Conservation (phyloP, 2,113 vertebrate species). For the Erythrolamprus reginae region DNA sequence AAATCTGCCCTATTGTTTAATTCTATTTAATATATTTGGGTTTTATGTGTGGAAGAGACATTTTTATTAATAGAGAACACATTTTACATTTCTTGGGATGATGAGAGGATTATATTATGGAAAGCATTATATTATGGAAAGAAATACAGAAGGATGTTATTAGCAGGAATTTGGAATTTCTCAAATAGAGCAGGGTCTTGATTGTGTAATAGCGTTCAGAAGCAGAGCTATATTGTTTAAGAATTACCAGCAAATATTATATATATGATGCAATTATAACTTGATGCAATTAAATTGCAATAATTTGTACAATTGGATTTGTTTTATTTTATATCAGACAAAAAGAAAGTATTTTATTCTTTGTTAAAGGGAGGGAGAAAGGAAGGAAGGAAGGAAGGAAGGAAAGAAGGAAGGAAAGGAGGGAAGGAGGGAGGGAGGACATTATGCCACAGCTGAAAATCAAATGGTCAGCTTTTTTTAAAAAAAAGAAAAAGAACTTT, state of each 20-base stretch:
- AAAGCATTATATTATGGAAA: not conserved
- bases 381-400: not conserved
- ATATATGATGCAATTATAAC: not conserved
- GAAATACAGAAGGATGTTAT: not conserved
- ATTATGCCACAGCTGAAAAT: not conserved
- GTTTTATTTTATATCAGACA: not conserved
- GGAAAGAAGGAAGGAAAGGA: not conserved
- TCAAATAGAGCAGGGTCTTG: not conserved
- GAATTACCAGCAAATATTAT: not conserved
- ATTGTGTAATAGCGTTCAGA: not conserved
- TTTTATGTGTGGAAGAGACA: not conserved
- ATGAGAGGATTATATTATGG: not conserved
- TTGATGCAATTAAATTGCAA: not conserved
- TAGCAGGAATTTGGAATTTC: not conserved
- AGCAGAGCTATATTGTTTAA: not conserved
- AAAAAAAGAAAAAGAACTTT: not conserved
- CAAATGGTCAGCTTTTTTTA: not conserved
- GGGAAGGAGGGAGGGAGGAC: too few relatives aligned
- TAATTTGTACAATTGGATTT: not conserved
- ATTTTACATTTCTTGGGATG: not conserved
- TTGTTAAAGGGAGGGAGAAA: not conserved
- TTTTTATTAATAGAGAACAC: not conserved
- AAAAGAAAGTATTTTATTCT: not conserved
- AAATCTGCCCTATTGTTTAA: not conserved
- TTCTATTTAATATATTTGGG: not conserved